These are phyloP conservation scores for Cheilosia variabilis DNA, from an alignment of 2,888 invertebrate species.

Conservation along the genomic window DNA sequence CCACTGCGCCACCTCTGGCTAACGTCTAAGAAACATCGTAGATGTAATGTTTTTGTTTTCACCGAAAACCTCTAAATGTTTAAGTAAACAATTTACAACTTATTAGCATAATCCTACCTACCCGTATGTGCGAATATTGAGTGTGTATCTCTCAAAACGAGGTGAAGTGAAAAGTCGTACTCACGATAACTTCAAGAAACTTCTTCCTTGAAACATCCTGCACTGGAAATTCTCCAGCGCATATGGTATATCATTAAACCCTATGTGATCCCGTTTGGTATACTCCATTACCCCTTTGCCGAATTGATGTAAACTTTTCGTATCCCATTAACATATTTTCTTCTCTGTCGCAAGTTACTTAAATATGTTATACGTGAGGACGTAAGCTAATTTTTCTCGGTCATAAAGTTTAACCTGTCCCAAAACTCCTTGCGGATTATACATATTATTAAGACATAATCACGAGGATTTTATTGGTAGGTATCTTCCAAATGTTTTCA, in stretches of 20 bases:
- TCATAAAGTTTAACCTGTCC: background rate
- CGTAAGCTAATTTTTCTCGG: background rate
- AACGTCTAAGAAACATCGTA: no score
- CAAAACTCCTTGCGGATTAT: background rate
- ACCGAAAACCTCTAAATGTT: background rate
- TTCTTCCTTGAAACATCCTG: background rate
- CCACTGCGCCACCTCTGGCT: no score
- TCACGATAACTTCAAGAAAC: background rate
- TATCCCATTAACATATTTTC: background rate
- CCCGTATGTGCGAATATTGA: background rate
- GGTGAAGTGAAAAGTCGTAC: background rate
- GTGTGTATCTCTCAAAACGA: background rate
- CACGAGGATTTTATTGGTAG: background rate
- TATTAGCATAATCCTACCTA: background rate
- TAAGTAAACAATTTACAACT: background rate
- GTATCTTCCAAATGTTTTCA: no score
- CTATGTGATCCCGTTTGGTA: background rate
- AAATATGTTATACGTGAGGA: background rate
- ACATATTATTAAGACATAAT: background rate
- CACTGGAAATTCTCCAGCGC: background rate
- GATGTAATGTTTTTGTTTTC: no score
- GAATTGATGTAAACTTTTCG: background rate
- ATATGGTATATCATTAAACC: background rate
- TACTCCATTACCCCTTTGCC: slow-evolving; percentile 1
- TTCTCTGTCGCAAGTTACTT: background rate